Conservation (phyloP, 2,113 vertebrate genomes). For the Poeciliopsis turrubarensis region DNA sequence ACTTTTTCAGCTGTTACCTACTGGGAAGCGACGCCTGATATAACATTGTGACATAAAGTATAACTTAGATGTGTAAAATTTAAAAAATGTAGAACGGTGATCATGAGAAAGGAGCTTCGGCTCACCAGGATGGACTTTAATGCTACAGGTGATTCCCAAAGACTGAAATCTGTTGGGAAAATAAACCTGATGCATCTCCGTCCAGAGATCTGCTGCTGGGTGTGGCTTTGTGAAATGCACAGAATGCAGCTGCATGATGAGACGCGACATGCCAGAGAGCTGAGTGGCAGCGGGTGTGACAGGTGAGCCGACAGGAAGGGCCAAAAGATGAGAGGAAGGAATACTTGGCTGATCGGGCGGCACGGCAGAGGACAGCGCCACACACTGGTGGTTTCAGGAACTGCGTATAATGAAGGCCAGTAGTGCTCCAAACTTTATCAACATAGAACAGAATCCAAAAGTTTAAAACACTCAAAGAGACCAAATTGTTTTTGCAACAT, state of each 20-base stretch:
- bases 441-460: too few relatives aligned
- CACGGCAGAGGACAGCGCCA: slow-evolving; percentile 35
- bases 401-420: not conserved
- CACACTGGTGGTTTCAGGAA: slow-evolving; percentile 30
- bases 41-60: not conserved
- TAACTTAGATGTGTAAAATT: too few relatives aligned
- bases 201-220: slow-evolving; percentile 49
- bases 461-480: too few relatives aligned
- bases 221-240: slow-evolving; percentile 49
- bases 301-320: slow-evolving; percentile 47
- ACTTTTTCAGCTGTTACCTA: not conserved
- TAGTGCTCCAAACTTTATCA: too few relatives aligned
- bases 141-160: not conserved
- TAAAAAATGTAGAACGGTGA: not conserved
- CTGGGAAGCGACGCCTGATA: not conserved
- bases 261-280: slow-evolving; percentile 65
- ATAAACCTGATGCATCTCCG: not conserved
- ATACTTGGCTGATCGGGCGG: not conserved
- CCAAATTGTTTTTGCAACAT: too few relatives aligned
- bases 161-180: slow-evolving; percentile 5
- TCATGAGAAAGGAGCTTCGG: not conserved
- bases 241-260: slow-evolving; percentile 61
- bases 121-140: not conserved
- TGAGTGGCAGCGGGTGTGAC: slow-evolving; percentile 62
- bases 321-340: slow-evolving; percentile 5